phyloP scores from a whole-genome alignment of 2,797 vertebrate genomes.

The Leuciscus waleckii region DNA sequence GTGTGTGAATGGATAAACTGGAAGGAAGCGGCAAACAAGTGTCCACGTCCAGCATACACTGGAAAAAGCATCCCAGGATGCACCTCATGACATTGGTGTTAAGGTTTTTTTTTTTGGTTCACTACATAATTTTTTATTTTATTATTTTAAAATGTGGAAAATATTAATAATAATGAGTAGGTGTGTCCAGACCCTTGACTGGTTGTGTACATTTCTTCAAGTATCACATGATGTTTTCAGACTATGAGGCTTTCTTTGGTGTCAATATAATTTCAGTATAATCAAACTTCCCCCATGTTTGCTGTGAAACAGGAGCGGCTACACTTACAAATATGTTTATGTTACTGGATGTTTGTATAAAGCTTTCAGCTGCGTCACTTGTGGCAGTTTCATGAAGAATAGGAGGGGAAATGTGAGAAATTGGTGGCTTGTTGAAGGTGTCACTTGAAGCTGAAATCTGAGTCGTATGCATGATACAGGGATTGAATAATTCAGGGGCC shows the following conservation, averaged over 20 bases:
- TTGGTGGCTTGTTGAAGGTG: constrained; percentile 55
- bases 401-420: constrained; percentile 58
- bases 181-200: not conserved
- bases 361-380: constrained; percentile 51
- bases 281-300: not conserved
- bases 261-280: not conserved
- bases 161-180: not conserved
- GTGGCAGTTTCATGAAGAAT: constrained; percentile 64
- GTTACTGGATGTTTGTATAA: not conserved
- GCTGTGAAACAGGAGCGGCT: not conserved
- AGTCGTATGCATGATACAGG: constrained; percentile 67
- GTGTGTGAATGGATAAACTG: not conserved
- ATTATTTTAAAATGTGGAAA: not conserved
- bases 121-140: not conserved
- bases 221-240: constrained; percentile 10
- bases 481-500: constrained; percentile 75
- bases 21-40: not conserved
- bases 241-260: not conserved
- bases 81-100: not conserved
- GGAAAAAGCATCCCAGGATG: no score
- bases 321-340: constrained; percentile 16
- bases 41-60: not conserved
- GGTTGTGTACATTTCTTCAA: not conserved
- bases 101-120: not conserved
- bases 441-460: constrained; percentile 68